phyloP scores from a whole-genome alignment of 2,888 invertebrate genomes.

The Lasioglossum figueresi region DNA sequence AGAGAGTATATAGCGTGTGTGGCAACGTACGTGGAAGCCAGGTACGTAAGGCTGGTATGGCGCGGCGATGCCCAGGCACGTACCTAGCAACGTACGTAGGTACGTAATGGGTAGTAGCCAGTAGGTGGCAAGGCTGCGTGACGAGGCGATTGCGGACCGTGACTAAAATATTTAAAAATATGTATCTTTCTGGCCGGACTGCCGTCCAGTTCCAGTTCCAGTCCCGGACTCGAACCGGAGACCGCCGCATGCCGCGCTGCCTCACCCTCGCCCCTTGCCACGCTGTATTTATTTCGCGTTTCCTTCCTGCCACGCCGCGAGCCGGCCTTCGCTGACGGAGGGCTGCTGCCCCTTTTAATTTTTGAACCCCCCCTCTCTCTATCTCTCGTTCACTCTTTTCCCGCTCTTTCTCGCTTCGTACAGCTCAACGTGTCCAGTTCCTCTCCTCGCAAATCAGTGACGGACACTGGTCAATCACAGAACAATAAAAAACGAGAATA shows the following conservation, averaged over 20 bases:
- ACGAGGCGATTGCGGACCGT: slow-evolving; percentile 84
- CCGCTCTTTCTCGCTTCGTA: background rate
- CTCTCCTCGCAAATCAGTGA: background rate
- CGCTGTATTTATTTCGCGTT: slow-evolving; percentile 84
- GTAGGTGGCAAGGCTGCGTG: slow-evolving; percentile 84
- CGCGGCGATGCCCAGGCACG: slow-evolving; percentile 69
- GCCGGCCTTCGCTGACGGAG: slow-evolving; percentile 59
- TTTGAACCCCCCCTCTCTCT: background rate
- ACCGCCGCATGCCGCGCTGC: slow-evolving; percentile 63
- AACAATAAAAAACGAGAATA: background rate
- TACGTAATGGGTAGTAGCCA: slow-evolving; percentile 75
- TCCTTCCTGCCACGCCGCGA: slow-evolving; percentile 83
- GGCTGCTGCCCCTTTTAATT: slow-evolving; percentile 55
- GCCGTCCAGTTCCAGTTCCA: slow-evolving; percentile 83
- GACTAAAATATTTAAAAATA: slow-evolving; percentile 84
- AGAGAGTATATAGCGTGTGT: slow-evolving; percentile 21
- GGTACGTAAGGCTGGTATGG: slow-evolving; percentile 44
- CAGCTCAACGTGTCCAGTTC: background rate
- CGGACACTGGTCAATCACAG: background rate
- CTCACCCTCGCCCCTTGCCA: slow-evolving; percentile 70
- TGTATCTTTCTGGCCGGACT: slow-evolving; percentile 84
- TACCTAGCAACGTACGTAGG: slow-evolving; percentile 68
- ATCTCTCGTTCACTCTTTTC: background rate
- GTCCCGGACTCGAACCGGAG: slow-evolving; percentile 70
- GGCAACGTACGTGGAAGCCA: slow-evolving; percentile 44